Evolutionary conservation across 2,797 vertebrate genomes (phyloP).

Genomic region (Chrysocyon brachyurus): DNA sequence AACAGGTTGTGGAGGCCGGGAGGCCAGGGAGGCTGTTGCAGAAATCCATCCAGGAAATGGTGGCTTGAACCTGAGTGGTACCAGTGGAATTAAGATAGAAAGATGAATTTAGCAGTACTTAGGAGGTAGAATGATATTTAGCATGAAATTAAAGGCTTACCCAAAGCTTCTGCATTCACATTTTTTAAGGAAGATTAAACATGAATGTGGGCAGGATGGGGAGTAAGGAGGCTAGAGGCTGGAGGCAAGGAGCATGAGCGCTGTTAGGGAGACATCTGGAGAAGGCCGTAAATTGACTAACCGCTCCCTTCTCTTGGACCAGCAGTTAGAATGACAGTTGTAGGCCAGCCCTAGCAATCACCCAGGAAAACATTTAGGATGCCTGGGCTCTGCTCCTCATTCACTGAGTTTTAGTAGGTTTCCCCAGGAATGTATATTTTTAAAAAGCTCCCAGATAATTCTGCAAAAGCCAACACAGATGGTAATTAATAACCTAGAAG

Average conservation of each 20-base stretch:
- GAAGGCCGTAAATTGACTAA: background rate
- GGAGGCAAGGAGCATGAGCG: background rate
- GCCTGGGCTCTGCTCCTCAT: background rate
- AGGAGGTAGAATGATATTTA: background rate
- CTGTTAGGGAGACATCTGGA: background rate
- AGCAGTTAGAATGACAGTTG: background rate
- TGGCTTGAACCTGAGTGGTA: background rate
- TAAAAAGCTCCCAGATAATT: background rate
- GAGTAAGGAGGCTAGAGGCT: background rate
- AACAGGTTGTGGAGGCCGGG: background rate
- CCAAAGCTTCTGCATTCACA: background rate
- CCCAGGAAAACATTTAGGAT: background rate
- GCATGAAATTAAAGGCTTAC: background rate
- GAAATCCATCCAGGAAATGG: background rate
- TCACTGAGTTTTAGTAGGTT: constrained; percentile 38
- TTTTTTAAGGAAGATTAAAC: background rate
- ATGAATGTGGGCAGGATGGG: background rate
- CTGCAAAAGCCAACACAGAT: background rate
- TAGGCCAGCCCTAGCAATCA: background rate
- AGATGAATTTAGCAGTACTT: background rate
- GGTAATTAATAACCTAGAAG: background rate
- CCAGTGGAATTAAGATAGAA: background rate
- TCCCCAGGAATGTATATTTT: background rate
- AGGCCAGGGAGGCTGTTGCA: background rate
- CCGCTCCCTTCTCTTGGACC: background rate